Percentiles rank a stretch among this genome's conserved stretches.
Conservation (phyloP, 2,113 vertebrate species). For the Galeopterus variegatus region DNA sequence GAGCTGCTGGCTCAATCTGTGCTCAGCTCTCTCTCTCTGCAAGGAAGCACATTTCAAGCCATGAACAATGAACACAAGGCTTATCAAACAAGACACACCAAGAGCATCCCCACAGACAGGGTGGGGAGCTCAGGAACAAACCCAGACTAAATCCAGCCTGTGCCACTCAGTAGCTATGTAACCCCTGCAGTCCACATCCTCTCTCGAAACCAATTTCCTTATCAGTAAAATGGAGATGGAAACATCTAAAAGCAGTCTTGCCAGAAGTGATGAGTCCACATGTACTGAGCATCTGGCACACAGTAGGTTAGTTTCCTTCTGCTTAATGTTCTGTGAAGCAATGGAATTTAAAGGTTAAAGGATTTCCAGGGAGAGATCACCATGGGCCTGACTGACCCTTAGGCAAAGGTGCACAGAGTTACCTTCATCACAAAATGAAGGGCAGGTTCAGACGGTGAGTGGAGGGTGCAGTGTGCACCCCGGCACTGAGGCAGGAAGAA, state of each 20-base stretch:
- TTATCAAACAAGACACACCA: background rate
- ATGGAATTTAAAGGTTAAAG: accelerated
- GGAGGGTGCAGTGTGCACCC: background rate
- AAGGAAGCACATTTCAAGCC: accelerated
- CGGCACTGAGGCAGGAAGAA: background rate
- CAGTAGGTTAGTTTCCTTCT: background rate
- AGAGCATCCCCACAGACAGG: too few relatives aligned
- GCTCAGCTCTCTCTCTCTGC: background rate
- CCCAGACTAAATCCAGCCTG: background rate
- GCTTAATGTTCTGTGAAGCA: background rate
- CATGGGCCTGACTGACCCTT: accelerated
- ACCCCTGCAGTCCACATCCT: background rate
- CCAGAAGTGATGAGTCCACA: background rate
- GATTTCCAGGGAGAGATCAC: background rate
- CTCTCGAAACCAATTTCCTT: background rate
- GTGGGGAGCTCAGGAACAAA: too few relatives aligned
- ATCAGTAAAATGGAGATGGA: accelerated
- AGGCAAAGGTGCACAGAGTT: background rate
- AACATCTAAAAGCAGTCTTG: background rate
- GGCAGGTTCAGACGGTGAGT: background rate
- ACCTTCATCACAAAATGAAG: background rate
- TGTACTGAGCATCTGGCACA: background rate
- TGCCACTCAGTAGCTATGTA: background rate
- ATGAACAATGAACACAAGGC: accelerated
- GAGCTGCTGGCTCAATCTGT: accelerated